Conservation (phyloP, 2,888 invertebrate genomes). For the Tachina lurida region DNA sequence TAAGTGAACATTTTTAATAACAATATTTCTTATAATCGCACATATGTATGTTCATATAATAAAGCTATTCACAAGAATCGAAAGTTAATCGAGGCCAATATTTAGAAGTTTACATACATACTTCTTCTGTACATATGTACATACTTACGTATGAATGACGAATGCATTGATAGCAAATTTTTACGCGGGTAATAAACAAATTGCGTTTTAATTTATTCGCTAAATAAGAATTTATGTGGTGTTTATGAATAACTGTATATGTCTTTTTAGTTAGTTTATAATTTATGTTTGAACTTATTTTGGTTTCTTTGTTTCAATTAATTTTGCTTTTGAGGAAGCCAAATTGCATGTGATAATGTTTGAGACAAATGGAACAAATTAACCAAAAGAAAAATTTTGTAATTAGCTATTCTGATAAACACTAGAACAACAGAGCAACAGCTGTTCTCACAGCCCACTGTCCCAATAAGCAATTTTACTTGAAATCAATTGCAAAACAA, state of each 20-base stretch:
- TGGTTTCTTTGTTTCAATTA: no score
- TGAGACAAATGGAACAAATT: no score
- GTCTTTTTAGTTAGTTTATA: neutral
- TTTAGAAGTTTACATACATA: neutral
- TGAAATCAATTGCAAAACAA: no score
- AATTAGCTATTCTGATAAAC: no score
- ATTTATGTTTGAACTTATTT: neutral
- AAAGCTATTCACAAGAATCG: neutral
- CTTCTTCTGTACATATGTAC: neutral
- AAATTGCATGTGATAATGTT: no score
- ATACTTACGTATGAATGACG: neutral
- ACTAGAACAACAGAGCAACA: no score
- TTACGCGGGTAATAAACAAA: neutral
- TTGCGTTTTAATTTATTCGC: constrained; percentile 35
- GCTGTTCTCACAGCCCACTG: no score
- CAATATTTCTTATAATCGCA: neutral
- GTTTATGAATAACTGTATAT: neutral
- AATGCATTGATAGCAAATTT: constrained; percentile 9
- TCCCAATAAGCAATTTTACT: no score
- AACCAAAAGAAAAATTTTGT: no score
- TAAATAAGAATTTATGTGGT: neutral
- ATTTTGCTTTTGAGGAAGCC: no score
- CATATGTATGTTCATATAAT: neutral
- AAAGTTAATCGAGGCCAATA: neutral
- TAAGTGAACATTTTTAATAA: neutral